Base-by-base conservation (phyloP, 2,888 invertebrate species). In the Masnerella sp. region DNA sequence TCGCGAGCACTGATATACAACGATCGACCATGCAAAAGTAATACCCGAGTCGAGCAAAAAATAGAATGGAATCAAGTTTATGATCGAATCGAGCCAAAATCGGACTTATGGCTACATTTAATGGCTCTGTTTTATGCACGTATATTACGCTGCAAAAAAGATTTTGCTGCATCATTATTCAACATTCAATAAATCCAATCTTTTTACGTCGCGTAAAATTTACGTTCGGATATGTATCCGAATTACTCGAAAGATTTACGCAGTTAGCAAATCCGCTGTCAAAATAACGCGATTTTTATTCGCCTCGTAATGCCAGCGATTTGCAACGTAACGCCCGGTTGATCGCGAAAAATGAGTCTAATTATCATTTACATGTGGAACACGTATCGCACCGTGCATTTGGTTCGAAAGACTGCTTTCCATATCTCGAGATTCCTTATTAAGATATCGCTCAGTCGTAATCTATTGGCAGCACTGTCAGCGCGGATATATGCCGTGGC, bases 381-480 rank as follows among this genome's bases (percentile, higher is more conserved):
- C 38, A 45, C 40, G 40, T 49, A 38, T 61, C 12, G 51, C 34
- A 0, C n/a, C 9, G 15, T 11, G 43, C 52, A 65, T 65, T n/a
- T n/a, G n/a, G n/a, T n/a, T n/a, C n/a, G n/a, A 71, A 65, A 51
- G 47, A 25, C 54, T 54, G 72, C 18, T 65, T 65, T 65, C 61
- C 72, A 65, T 65, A 59, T 54, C 61, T 56, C 45, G 49, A 56
- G 79, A 80, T 80, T 75, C 74, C 76, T 79, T 81, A 81, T 81
- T 79, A 78, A 80, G 80, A 82, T 81, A 82, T 77, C 77, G 75
- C 45, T 30, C 51, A 15, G 28, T 69, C 17, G 62, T 74, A 76
- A 78, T 77, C 78, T 78, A 77, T 76, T 76, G 76, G 74, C 74
- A 75, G 68, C 62, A 77, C 49, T 65, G 73, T 77, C 80, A 78